These are phyloP conservation scores for Trissoscelio sp. DNA, from an alignment of 2,888 invertebrate genomes.

Conservation along the genomic window DNA sequence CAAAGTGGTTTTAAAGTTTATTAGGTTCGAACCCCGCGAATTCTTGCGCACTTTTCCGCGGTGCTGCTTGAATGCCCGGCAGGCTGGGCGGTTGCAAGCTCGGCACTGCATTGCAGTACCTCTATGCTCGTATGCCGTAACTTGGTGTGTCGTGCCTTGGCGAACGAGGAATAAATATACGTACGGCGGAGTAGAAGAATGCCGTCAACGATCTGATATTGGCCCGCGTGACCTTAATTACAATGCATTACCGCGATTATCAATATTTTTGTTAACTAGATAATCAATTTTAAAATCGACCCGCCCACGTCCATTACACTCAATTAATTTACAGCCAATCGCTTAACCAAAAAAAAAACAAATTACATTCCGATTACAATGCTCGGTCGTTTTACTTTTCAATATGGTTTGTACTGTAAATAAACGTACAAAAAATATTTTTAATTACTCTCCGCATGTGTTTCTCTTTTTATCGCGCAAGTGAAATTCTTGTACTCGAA, in stretches of 20 bases:
- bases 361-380: no score
- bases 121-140: constrained; percentile 64
- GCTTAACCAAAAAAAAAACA: no score
- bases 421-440: no score
- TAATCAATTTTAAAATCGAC: constrained; percentile 7
- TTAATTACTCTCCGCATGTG: no score
- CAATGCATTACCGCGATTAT: constrained; percentile 29
- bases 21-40: constrained; percentile 50
- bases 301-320: neutral
- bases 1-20: constrained; percentile 25
- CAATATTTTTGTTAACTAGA: constrained; percentile 14
- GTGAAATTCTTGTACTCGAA: no score
- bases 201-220: constrained; percentile 41
- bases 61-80: constrained; percentile 77
- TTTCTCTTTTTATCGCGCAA: no score
- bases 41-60: constrained; percentile 63
- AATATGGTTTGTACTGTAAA: no score
- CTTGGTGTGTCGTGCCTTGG: constrained; percentile 60
- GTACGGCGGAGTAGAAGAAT: constrained; percentile 32
- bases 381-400: no score
- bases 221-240: constrained; percentile 39
- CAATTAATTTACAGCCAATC: neutral
- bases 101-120: constrained; percentile 81
- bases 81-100: constrained; percentile 74
- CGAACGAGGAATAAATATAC: constrained; percentile 59